A percentile compares a stretch with the other conserved stretches of the same genome.
These are phyloP conservation scores for cat (Felis catus) DNA, from an alignment of 2,113 vertebrate genomes.

Conservation along the genomic window DNA sequence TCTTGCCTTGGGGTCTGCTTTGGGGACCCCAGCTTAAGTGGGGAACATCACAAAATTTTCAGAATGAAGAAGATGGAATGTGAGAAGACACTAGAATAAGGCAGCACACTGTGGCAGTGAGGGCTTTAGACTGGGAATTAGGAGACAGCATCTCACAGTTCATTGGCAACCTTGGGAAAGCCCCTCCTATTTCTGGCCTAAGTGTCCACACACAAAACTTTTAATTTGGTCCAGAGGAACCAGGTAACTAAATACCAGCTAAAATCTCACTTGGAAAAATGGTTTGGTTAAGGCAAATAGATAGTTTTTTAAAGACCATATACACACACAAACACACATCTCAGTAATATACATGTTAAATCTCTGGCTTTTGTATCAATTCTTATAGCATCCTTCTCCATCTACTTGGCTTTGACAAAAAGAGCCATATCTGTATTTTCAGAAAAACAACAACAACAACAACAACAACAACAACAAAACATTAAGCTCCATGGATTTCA, in stretches of 20 bases:
- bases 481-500: not conserved
- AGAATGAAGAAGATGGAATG: not conserved
- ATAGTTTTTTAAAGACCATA: not conserved
- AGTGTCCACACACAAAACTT: not conserved
- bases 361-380: not conserved
- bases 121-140: not conserved
- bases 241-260: not conserved
- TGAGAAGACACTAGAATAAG: not conserved
- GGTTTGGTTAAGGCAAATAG: not conserved
- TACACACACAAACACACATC: fast-evolving
- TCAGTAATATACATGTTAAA: not conserved
- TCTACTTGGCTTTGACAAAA: not conserved
- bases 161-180: not conserved
- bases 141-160: not conserved
- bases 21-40: not conserved
- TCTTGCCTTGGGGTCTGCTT: not conserved
- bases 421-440: not conserved
- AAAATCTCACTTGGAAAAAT: not conserved
- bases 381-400: not conserved
- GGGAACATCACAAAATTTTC: not conserved
- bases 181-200: not conserved
- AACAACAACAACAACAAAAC: too few species aligned
- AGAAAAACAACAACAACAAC: not conserved
- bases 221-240: not conserved
- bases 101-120: too few species aligned